Evolutionary conservation across 2,113 vertebrate species (phyloP), one percentile per base, ranked within the genome.

Genomic region (Cervus canadensis): DNA sequence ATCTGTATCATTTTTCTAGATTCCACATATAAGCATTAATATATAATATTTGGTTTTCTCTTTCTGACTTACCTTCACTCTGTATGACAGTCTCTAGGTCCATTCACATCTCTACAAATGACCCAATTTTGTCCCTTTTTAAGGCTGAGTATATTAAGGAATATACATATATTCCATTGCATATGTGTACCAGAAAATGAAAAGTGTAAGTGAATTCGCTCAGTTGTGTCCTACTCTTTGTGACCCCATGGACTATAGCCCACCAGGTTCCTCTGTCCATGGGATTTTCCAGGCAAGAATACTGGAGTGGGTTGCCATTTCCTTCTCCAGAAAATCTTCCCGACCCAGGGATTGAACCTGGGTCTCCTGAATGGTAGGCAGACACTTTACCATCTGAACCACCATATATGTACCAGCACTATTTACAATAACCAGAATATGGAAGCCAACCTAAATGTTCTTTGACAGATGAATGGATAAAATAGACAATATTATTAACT

Each of bases 401-500:
- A 36, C 17, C 64, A 36, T 36, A 11, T 71, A 36, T 71, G n/a
- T 21, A 36, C n/a, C 1, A 1, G 8, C 64, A 36, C n/a, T 71
- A 36, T 71, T 71, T 36, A 21, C n/a, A 71, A 36, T 21, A 36
- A 71, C 9, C n/a, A 71, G n/a, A 71, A 71, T 36, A 71, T 23
- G 36, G 36, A 40, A 74, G 67, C 36, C 21, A 43, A 25, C 36
- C 67, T 74, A 43, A 74, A 40, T 25, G 11, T 25, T 40, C 11
- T 40, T 74, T 74, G 67, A 74, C 36, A 74, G 67, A 74, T 74
- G 36, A 74, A 74, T 40, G 36, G 67, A 92, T 76, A 60, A 95
- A 96, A 87, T 7, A 97, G 59, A 33, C 82, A 94, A 71, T 87
- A 86, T 95, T 93, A 94, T 81, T 87, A 85, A 84, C 67, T 48